Evolutionary conservation across 1,140 invertebrate species (phyloP).

Genomic region (Yoshiicerus persimilis): DNA sequence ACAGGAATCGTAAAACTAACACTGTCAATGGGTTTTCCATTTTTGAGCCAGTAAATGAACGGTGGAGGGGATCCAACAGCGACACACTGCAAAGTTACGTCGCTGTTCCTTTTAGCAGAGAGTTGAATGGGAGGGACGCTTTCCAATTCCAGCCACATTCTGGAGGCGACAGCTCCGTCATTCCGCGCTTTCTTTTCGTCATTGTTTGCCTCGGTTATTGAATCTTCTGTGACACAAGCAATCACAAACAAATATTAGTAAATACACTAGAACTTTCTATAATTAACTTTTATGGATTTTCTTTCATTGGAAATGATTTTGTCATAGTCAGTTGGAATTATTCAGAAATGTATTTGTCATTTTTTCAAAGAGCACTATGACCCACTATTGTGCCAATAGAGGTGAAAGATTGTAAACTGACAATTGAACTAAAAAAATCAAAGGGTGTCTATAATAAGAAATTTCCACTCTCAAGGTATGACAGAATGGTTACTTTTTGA

Average conservation of each 20-base stretch:
- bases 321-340: too few relatives aligned
- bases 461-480: too few relatives aligned
- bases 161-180: background rate
- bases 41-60: conserved; percentile 60
- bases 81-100: conserved; percentile 54
- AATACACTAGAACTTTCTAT: too few relatives aligned
- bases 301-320: too few relatives aligned
- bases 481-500: too few relatives aligned
- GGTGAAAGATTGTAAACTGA: too few relatives aligned
- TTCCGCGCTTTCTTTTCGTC: background rate
- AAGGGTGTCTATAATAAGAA: too few relatives aligned
- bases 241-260: background rate
- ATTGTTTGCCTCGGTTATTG: background rate
- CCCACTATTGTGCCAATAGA: too few relatives aligned
- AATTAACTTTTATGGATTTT: too few relatives aligned
- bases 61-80: conserved; percentile 59
- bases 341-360: too few relatives aligned
- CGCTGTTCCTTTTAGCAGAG: conserved; percentile 40
- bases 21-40: conserved; percentile 51
- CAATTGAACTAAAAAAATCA: too few relatives aligned
- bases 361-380: too few relatives aligned
- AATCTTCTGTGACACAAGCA: background rate
- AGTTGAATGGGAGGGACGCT: conserved; percentile 39
- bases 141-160: conserved; percentile 38
- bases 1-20: background rate